These are phyloP conservation scores for Polyommatus iphigenia DNA, from an alignment of 2,888 invertebrate species.

Conservation along the genomic window DNA sequence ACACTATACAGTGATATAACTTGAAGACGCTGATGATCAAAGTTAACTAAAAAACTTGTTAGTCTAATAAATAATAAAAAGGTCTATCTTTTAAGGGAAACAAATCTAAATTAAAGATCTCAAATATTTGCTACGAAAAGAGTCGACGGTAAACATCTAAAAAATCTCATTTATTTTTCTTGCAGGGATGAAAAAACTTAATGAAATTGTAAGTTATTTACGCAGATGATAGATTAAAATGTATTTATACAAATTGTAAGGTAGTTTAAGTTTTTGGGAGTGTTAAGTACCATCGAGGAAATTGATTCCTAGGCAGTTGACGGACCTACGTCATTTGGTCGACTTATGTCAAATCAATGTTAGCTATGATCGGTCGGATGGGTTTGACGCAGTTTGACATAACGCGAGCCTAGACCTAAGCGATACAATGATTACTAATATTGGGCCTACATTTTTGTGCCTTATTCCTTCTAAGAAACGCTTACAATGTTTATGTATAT, in stretches of 20 bases:
- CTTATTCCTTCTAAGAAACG: too few species aligned
- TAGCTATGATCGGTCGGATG: too few species aligned
- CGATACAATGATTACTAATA: too few species aligned
- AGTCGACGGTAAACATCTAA: conserved; percentile 20
- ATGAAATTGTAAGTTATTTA: conserved; percentile 2
- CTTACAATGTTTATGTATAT: too few species aligned
- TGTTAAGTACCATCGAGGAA: too few species aligned
- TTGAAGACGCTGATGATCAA: not conserved
- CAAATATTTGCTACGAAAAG: conserved; percentile 25
- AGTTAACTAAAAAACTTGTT: not conserved
- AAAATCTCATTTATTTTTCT: conserved; percentile 21
- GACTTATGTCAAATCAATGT: too few species aligned
- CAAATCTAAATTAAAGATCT: conserved; percentile 19
- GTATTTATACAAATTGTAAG: not conserved
- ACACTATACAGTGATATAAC: not conserved
- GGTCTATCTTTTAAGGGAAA: conserved; percentile 5
- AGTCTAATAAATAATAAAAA: conserved; percentile 18
- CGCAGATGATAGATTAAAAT: not conserved
- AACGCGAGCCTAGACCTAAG: too few species aligned
- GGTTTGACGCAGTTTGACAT: too few species aligned
- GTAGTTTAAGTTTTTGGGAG: not conserved
- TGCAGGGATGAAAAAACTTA: not conserved
- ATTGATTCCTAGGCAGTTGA: too few species aligned
- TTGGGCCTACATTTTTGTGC: too few species aligned
- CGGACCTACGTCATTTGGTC: too few species aligned